These are phyloP conservation scores for Orthochromis malagaraziensis DNA, from an alignment of 2,113 vertebrate genomes.

Conservation along the genomic window DNA sequence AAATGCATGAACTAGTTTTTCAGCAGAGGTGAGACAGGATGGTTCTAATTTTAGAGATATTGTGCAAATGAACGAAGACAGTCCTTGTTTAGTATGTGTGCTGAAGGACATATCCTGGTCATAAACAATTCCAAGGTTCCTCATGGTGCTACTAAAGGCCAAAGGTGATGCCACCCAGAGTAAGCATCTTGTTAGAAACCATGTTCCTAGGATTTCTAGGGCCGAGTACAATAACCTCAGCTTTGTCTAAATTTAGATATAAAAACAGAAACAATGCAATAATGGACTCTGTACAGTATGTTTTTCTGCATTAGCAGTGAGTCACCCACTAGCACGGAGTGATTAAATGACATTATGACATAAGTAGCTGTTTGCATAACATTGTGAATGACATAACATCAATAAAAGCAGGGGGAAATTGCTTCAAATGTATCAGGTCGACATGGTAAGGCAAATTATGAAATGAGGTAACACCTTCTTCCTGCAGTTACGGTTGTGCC, in stretches of 20 bases:
- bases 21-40: neutral
- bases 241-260: neutral
- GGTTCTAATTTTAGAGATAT: neutral
- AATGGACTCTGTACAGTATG: neutral
- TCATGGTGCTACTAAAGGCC: neutral
- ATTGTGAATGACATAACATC: constrained; percentile 30
- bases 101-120: neutral
- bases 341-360: constrained; percentile 26
- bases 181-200: neutral
- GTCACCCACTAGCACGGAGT: neutral
- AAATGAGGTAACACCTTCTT: neutral
- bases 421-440: neutral
- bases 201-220: neutral
- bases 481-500: neutral
- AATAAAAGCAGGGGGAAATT: neutral
- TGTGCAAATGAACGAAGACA: neutral
- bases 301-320: neutral
- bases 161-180: neutral
- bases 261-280: neutral
- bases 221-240: neutral
- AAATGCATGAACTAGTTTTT: neutral
- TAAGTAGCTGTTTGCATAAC: constrained; percentile 44
- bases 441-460: neutral
- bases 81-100: neutral
- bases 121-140: neutral